Evolutionary conservation across 2,888 invertebrate genomes (phyloP), one percentile per base, ranked within the genome.

Genomic region (Ornithoptera alexandrae): DNA sequence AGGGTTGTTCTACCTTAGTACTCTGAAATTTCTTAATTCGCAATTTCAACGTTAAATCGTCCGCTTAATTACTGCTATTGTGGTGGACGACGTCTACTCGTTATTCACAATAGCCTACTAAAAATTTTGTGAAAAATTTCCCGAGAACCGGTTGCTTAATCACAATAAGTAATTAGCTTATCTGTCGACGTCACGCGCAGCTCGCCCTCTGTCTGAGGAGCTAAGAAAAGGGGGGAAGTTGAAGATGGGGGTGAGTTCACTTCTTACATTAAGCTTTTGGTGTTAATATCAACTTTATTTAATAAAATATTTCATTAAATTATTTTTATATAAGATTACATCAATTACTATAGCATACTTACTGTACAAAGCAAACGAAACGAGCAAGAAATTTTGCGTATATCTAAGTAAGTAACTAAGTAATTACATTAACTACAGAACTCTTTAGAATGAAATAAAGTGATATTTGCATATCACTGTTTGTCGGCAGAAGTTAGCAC

Each of bases 31-130:
- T 86, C 88, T 88, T 88, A 87, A 89, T 86, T 87, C 85, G 84
- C 85, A 90, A 91, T 90, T 89, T 87, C 89, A 90, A 90, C 88
- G 89, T 89, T 89, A 89, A 91, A 90, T 90, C 88, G 87, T 89
- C 87, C 87, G 85, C 87, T 89, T 88, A 91, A 90, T 89, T 87
- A 86, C 86, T 80, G 82, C 84, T 84, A 88, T 89, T 89, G 89
- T 87, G 88, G 86, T 85, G 84, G 85, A 82, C 84, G 84, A 79
- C 83, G 85, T 84, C 84, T 84, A 80, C 82, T 83, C 85, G 84
- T 88, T 87, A 88, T 87, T 88, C 87, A 82, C 83, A 83, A 86
- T 84, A 81, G 83, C 82, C 82, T 79, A 79, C 78, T 77, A 80
- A 82, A 85, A 85, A 84, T 84, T 85, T 86, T 79, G 84, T 81